Percentiles rank a stretch among this genome's conserved stretches.
These are phyloP conservation scores for Ostrea edulis DNA, from an alignment of 1,140 invertebrate species.

Conservation along the genomic window DNA sequence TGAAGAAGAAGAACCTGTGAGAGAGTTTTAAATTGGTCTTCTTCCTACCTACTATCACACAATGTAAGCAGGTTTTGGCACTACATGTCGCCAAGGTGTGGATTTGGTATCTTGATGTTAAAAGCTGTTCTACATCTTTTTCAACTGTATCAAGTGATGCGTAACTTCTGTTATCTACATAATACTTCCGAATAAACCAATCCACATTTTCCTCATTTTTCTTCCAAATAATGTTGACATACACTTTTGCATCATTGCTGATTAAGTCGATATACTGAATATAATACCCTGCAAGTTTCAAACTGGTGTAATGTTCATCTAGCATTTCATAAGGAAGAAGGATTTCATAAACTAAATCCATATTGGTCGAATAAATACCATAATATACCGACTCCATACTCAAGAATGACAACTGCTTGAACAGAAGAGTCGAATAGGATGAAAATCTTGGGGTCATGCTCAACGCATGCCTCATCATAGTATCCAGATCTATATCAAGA, in stretches of 20 bases:
- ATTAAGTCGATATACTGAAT: background rate
- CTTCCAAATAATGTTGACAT: constrained; percentile 1
- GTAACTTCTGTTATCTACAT: background rate
- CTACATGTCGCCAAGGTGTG: background rate
- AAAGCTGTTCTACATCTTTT: background rate
- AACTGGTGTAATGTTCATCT: background rate
- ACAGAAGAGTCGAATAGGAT: background rate
- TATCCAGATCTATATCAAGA: background rate
- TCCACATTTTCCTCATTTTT: background rate
- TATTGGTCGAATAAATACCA: background rate
- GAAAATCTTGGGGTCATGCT: background rate
- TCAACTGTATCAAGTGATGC: background rate
- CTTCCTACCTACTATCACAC: background rate
- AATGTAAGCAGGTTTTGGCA: background rate
- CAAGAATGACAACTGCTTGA: background rate
- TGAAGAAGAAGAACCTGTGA: background rate
- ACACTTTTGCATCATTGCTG: background rate
- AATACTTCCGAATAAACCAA: constrained; percentile 1
- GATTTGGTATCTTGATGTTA: background rate
- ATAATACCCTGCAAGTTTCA: background rate
- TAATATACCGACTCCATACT: background rate
- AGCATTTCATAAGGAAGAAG: background rate
- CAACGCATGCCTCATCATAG: background rate
- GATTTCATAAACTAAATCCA: background rate
- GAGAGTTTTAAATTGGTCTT: background rate